Conservation (phyloP, 2,113 vertebrate genomes). For the Toxotes jaculatrix region DNA sequence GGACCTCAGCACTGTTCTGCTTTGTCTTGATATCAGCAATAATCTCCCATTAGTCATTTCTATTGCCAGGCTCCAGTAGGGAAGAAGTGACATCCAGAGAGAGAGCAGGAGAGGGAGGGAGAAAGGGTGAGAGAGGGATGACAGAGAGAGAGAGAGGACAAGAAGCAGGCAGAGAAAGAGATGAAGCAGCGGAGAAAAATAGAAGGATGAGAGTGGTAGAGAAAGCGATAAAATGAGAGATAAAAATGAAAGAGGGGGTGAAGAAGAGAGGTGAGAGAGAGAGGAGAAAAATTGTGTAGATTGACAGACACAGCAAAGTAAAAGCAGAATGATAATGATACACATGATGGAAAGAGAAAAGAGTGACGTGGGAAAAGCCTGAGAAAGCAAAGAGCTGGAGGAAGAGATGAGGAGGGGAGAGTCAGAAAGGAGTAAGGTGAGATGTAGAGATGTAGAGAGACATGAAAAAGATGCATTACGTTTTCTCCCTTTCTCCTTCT, state of each 20-base stretch:
- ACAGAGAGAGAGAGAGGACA: not conserved
- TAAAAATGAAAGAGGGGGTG: conserved; percentile 7
- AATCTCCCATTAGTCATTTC: conserved; percentile 65
- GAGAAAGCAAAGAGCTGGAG: not conserved
- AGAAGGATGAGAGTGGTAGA: not conserved
- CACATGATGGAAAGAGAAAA: not conserved
- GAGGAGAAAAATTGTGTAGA: conserved; percentile 19
- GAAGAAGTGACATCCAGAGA: conserved; percentile 28
- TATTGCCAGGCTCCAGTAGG: conserved; percentile 32
- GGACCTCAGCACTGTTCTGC: conserved; percentile 40
- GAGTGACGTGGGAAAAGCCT: not conserved
- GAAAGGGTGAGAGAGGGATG: not conserved
- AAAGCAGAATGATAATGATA: conserved; percentile 5
- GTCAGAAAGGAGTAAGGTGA: not conserved
- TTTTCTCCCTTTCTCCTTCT: not conserved
- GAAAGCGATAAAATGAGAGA: conserved; percentile 1
- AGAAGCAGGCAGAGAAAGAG: not conserved
- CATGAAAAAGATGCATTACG: not conserved
- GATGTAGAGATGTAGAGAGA: not conserved
- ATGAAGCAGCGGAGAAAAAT: not conserved
- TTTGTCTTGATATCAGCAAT: conserved; percentile 66
- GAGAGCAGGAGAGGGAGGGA: not conserved
- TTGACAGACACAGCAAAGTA: conserved; percentile 27
- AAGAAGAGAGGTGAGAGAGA: conserved; percentile 27
- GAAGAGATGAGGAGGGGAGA: not conserved